Evolutionary conservation across 2,797 vertebrate genomes (phyloP).

Genomic region (Eulemur rubriventer): DNA sequence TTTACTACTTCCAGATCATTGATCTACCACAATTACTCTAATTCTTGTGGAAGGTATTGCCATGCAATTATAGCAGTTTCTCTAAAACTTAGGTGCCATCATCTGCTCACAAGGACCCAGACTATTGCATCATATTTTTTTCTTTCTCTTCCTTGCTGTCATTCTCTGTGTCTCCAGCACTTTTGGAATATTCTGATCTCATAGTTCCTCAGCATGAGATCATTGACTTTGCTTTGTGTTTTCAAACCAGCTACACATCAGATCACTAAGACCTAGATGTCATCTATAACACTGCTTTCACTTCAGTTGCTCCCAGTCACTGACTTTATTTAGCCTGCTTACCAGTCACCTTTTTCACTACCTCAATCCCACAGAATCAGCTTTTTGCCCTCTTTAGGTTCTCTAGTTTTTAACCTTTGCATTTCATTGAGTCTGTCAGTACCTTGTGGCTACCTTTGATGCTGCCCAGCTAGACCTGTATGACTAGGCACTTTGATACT

Average conservation of each 20-base stretch:
- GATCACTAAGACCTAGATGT: conserved; percentile 7
- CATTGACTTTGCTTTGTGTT: conserved; percentile 39
- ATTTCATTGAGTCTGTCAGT: not conserved
- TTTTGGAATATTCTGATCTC: conserved; percentile 23
- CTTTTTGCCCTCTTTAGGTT: not conserved
- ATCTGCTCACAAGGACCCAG: not conserved
- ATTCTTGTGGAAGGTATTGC: not conserved
- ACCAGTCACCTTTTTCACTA: not conserved
- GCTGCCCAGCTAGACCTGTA: not conserved
- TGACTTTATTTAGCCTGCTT: not conserved
- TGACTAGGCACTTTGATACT: not conserved
- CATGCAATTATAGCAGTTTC: not conserved
- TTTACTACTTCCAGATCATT: not conserved
- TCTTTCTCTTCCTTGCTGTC: conserved; percentile 4
- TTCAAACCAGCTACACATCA: conserved; percentile 38
- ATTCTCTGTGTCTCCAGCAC: conserved; percentile 2
- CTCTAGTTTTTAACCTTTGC: not conserved
- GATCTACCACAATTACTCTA: not conserved
- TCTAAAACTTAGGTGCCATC: not conserved
- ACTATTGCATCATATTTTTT: not conserved
- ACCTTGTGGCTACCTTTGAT: not conserved
- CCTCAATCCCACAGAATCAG: not conserved
- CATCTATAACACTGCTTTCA: not conserved
- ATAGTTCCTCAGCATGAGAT: conserved; percentile 13
- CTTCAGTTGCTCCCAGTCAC: not conserved